Base-by-base conservation (phyloP, 2,113 vertebrate genomes). In the Odobenus rosmarus region DNA sequence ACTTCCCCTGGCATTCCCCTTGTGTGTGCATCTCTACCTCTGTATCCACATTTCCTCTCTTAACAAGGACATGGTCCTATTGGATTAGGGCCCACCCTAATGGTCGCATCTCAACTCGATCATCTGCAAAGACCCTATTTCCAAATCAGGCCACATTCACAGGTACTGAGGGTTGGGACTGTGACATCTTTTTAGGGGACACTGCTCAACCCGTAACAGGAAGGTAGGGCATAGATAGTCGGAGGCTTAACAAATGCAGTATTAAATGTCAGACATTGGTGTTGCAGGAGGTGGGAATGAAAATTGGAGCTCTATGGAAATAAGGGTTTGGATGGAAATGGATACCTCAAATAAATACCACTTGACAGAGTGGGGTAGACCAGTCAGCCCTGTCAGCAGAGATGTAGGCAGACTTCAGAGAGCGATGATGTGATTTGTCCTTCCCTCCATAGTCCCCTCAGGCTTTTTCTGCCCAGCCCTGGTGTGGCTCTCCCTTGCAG, bases 401-500 rank as follows among this genome's bases (percentile, higher is more conserved):
- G 19, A 2, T 15, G 33, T 26, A 76, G 49, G n/a, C 71, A 39
- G 28, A 23, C 33, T 39, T 55, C 67, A 23, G 74, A 4, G 59
- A 28, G 39, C 1, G 0, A 3, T 19, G 21, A 8, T 26, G 4
- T 67, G 84, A 49, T 62, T 4, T 10, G 24, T 19, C 10, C 53
- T 9, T 53, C 13, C 5, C 4, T 11, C 36, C 7, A 0, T 2
- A 46, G 72, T 62, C 7, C 1, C 51, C 42, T 15, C 33, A 13
- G 15, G 55, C 33, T 53, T 49, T 49, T 62, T 14, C 74, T 79
- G 55, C 7, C 11, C 21, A 33, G 51, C 3, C 13, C 9, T 2
- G 0, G 0, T 12, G 1, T 11, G 12, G 26, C 0, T 49, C 2
- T 83, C 55, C 23, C 24, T 64, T 11, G 23, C 3, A 8, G 39